These are phyloP conservation scores for Ptyas mucosa DNA, from an alignment of 2,113 vertebrate genomes.

Conservation along the genomic window DNA sequence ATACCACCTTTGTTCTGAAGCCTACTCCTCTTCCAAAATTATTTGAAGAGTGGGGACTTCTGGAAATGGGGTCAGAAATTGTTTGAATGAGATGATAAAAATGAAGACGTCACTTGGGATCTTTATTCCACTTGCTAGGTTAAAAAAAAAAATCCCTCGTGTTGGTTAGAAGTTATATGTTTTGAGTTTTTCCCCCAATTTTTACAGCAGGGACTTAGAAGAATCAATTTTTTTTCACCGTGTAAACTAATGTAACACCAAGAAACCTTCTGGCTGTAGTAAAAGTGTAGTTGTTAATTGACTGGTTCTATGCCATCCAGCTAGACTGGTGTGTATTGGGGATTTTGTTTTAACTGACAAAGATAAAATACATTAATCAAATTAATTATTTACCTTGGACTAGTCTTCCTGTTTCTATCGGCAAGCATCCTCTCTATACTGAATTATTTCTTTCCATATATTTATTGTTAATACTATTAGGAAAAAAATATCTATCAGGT, in stretches of 20 bases:
- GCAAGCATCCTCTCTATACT: accelerated
- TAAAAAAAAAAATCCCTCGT: not conserved
- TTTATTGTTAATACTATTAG: not conserved
- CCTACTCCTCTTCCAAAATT: not conserved
- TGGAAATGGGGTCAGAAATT: not conserved
- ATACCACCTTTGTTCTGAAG: not conserved
- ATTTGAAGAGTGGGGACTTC: not conserved
- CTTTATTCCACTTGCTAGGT: not conserved
- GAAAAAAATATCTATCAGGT: not conserved
- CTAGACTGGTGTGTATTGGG: not conserved
- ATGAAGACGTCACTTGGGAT: not conserved
- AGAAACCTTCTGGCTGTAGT: not conserved
- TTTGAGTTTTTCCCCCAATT: not conserved
- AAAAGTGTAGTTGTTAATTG: not conserved
- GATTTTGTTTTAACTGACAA: not conserved
- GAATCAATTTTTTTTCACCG: not conserved
- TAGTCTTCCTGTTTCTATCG: not conserved
- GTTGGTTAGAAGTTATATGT: not conserved
- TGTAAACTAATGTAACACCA: not conserved
- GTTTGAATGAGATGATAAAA: not conserved
- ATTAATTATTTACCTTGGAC: not conserved
- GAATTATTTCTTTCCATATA: not conserved
- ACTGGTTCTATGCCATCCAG: not conserved
- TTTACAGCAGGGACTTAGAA: not conserved
- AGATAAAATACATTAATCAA: not conserved